phyloP scores from a whole-genome alignment of 2,888 invertebrate genomes.

The Sphecodes monilicornis region DNA sequence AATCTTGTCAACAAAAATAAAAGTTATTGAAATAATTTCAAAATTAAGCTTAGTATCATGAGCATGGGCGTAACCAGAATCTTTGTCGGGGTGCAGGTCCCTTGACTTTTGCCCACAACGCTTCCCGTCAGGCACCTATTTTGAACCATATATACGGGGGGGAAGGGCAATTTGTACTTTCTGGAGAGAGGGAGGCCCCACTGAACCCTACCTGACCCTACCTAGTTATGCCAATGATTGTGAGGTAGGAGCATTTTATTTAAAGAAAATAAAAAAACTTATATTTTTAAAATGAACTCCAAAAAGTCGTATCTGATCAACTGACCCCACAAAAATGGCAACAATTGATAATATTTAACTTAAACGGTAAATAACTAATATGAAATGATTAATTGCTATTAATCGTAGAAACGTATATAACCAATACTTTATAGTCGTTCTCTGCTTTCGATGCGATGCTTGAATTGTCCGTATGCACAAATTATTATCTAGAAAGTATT shows the following conservation, averaged over 20 bases:
- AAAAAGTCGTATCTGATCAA: background rate
- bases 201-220: no score
- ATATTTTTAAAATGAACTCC: no score
- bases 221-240: no score
- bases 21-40: background rate
- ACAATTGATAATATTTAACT: no score
- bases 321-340: background rate
- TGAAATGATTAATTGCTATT: background rate
- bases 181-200: no score
- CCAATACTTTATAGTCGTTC: background rate
- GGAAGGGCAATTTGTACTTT: no score
- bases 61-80: no score
- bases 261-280: background rate
- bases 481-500: slow-evolving; percentile 45
- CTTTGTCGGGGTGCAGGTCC: no score
- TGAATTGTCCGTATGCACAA: slow-evolving; percentile 37
- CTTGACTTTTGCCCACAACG: no score
- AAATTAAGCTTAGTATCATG: background rate
- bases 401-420: background rate
- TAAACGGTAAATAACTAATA: no score
- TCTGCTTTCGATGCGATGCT: background rate
- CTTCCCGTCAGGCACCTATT: no score
- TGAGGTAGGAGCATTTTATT: background rate
- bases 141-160: no score
- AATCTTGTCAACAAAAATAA: background rate